Evolutionary conservation across 2,113 vertebrate genomes (phyloP).

Genomic region (Tretioscincus oriximinensis): DNA sequence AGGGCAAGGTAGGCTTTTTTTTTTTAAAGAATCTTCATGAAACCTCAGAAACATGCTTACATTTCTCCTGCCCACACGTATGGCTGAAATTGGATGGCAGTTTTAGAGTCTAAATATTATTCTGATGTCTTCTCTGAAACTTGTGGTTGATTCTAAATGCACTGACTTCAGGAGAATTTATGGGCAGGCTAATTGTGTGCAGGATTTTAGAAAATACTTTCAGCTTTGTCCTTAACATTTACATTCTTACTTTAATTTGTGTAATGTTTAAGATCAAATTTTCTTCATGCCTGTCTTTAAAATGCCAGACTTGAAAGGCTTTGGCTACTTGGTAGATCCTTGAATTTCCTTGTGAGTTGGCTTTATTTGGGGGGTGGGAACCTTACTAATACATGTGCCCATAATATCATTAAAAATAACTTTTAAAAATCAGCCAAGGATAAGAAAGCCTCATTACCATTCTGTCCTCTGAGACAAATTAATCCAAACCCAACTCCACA

Average conservation of each 20-base stretch:
- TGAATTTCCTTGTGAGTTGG: conserved; percentile 9
- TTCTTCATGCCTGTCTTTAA: not conserved
- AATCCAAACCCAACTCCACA: conserved; percentile 47
- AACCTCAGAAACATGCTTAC: not conserved
- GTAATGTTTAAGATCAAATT: not conserved
- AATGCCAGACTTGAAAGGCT: not conserved
- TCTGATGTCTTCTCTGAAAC: not conserved
- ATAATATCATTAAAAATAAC: not conserved
- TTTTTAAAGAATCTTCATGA: not conserved
- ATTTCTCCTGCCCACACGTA: not conserved
- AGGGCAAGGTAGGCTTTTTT: not conserved
- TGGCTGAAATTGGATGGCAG: not conserved
- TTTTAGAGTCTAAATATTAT: not conserved
- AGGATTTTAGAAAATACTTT: conserved; percentile 1
- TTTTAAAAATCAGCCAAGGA: conserved; percentile 18
- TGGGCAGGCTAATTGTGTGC: not conserved
- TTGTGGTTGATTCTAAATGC: not conserved
- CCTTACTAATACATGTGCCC: not conserved
- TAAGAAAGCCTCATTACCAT: conserved; percentile 44
- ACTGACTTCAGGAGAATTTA: conserved; percentile 7
- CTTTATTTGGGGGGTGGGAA: not conserved
- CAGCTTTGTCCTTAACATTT: not conserved
- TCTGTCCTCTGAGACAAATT: conserved; percentile 49
- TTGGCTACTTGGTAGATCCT: not conserved
- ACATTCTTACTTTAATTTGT: not conserved